Percentiles rank a stretch among this genome's conserved stretches.
Conservation (phyloP, 2,888 invertebrate species). For the Pristionchus arcanus region DNA sequence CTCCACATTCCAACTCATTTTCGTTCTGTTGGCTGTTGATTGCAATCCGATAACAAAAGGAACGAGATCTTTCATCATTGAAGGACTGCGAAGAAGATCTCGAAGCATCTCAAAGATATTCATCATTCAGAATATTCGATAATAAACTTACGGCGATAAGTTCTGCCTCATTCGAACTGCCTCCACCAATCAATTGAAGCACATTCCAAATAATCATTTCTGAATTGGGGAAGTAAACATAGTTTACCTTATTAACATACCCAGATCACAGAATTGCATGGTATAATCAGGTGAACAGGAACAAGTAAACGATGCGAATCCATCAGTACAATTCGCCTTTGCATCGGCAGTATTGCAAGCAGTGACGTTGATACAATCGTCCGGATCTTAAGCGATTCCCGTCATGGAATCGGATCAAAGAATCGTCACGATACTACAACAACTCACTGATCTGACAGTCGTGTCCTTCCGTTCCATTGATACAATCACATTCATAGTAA, state of each 20-base stretch:
- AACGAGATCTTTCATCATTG: slow-evolving; percentile 36
- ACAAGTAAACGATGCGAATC: not conserved
- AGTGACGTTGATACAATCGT: slow-evolving; percentile 21
- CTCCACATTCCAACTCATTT: slow-evolving; percentile 60
- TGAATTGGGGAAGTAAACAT: not conserved
- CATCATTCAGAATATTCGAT: too few relatives aligned
- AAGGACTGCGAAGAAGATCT: slow-evolving; percentile 25
- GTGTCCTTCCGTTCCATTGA: not conserved
- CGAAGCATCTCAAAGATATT: slow-evolving; percentile 7
- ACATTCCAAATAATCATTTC: slow-evolving; percentile 38
- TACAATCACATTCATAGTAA: not conserved
- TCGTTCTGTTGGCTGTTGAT: slow-evolving; percentile 54
- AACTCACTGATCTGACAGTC: slow-evolving; percentile 34
- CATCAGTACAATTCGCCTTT: slow-evolving; percentile 39
- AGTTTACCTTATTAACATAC: not conserved
- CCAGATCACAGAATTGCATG: slow-evolving; percentile 27
- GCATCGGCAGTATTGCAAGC: not conserved
- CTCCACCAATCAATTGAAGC: slow-evolving; percentile 22
- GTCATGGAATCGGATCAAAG: too few relatives aligned
- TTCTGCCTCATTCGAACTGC: not conserved
- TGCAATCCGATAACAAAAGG: slow-evolving; percentile 40
- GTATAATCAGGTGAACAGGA: slow-evolving; percentile 19
- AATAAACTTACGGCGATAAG: not conserved
- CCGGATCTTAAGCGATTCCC: not conserved
- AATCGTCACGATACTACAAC: too few relatives aligned